phyloP scores from a whole-genome alignment of 2,888 invertebrate species.

The Carpatolechia fugitivella region DNA sequence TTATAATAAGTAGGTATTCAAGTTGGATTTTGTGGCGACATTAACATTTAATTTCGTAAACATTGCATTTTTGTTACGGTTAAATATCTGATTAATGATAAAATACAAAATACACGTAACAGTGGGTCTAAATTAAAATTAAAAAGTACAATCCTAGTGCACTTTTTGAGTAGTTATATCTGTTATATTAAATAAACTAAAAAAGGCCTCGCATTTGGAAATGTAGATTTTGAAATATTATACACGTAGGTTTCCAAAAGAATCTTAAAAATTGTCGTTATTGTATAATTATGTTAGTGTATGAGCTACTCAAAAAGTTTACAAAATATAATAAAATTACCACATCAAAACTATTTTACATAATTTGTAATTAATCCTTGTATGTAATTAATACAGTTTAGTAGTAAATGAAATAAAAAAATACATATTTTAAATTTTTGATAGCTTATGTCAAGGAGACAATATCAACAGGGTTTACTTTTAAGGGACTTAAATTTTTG shows the following conservation, averaged over 20 bases:
- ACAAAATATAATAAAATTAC: conserved; percentile 33
- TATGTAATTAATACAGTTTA: too few species aligned
- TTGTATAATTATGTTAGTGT: conserved; percentile 63
- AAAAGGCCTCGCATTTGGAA: conserved; percentile 79
- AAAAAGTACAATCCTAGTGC: conserved; percentile 35
- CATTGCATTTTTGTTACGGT: conserved; percentile 26
- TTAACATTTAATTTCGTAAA: conserved; percentile 44
- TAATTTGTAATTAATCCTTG: too few species aligned
- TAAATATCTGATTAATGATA: conserved; percentile 30
- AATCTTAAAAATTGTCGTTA: conserved; percentile 48
- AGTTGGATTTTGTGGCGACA: conserved; percentile 73
- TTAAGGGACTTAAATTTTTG: too few species aligned
- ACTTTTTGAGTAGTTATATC: conserved; percentile 50
- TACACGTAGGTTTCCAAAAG: conserved; percentile 68
- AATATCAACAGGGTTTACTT: too few species aligned
- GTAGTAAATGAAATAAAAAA: too few species aligned
- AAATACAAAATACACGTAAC: conserved; percentile 55
- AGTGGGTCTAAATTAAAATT: conserved; percentile 55
- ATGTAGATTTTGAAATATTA: conserved; percentile 75
- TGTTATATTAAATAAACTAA: conserved; percentile 52
- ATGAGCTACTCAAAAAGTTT: conserved; percentile 55
- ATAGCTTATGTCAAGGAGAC: too few species aligned
- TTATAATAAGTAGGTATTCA: conserved; percentile 55
- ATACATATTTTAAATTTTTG: too few species aligned
- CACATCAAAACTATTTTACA: too few species aligned